Base-by-base conservation (phyloP, 1,140 invertebrate genomes). In the Zaprionus capensis region DNA sequence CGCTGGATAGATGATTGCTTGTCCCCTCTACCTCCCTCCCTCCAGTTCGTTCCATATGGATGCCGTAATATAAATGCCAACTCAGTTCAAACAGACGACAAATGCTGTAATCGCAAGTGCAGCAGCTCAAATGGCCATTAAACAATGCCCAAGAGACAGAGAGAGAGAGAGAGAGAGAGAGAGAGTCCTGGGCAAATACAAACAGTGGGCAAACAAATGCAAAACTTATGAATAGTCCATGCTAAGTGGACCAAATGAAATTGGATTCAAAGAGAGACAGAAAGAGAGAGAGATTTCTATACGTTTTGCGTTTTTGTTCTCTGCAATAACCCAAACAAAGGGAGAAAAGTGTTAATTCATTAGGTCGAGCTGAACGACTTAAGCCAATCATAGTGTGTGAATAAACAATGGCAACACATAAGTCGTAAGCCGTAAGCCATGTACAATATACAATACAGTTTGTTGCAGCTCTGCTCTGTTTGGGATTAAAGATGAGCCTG, bases 1-100 rank as follows among this genome's bases (percentile, higher is more conserved):
- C 57, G 46, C 51, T 41, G 64, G 36, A 26, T 55, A 68, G 57
- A 61, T 74, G 71, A 71, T 75, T 70, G 72, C 66, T 57, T 74
- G 66, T 57, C 9, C 9, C 38, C 56, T 20, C 5, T 5, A 26
- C 17, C 26, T 11, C 1, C 4, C 53, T 26, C 26, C n/a, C 38
- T 1, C 24, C 53, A 71, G 61, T 65, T 20, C 55, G 68, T 76
- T 55, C 68, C 73, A 76, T 76, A 68, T 71, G 73, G 73, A 62
- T 41, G 59, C 34, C 28, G 57, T 44, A 22, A 53, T 70, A 70
- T 69, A 74, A 57, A 74, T 56, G 58, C 38, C 53, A 70, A 24
- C 51, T 44, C 38, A 28, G 66, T 51, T 70, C 38, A 58, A 76
- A 63, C 34, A 61, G 22, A 71, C 61, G 15, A 64, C 38, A 41